These are phyloP conservation scores for Drosophila mojavensis DNA, from an alignment of 1,140 invertebrate genomes.

Conservation along the genomic window DNA sequence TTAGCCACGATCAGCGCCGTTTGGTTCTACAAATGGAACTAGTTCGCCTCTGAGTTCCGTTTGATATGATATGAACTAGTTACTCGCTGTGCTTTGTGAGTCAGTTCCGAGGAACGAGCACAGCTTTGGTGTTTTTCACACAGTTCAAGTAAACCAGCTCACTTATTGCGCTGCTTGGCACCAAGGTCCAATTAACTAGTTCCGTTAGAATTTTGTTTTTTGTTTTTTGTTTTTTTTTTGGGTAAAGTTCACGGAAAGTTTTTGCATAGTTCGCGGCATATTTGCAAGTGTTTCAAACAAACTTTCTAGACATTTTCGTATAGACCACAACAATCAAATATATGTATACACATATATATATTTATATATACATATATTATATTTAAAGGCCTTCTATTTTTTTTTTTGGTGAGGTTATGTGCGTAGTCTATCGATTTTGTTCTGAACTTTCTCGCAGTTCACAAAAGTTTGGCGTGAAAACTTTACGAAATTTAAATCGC, in stretches of 20 bases:
- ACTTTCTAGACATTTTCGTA: slow-evolving; percentile 17
- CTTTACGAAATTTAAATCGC: slow-evolving; percentile 1
- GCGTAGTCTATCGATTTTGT: slow-evolving; percentile 9
- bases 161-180: neutral
- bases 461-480: slow-evolving; percentile 10
- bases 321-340: slow-evolving; percentile 6
- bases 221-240: slow-evolving; percentile 4
- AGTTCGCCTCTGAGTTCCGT: slow-evolving; percentile 1
- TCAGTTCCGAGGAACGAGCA: slow-evolving; percentile 2
- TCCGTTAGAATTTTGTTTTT: neutral
- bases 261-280: slow-evolving; percentile 17
- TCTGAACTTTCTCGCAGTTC: slow-evolving; percentile 6
- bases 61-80: no score
- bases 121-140: neutral
- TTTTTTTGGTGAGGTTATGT: slow-evolving; percentile 9
- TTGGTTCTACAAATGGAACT: neutral
- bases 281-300: slow-evolving; percentile 12
- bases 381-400: neutral
- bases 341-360: neutral
- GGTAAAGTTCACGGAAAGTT: slow-evolving; percentile 8
- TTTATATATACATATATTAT: neutral
- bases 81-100: neutral
- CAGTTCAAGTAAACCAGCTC: neutral
- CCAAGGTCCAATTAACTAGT: slow-evolving; percentile 2
- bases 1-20: neutral